Percentiles rank a stretch among this genome's conserved stretches.
Evolutionary conservation across 2,888 invertebrate genomes (phyloP).

Genomic region (Drosophila helvetica): DNA sequence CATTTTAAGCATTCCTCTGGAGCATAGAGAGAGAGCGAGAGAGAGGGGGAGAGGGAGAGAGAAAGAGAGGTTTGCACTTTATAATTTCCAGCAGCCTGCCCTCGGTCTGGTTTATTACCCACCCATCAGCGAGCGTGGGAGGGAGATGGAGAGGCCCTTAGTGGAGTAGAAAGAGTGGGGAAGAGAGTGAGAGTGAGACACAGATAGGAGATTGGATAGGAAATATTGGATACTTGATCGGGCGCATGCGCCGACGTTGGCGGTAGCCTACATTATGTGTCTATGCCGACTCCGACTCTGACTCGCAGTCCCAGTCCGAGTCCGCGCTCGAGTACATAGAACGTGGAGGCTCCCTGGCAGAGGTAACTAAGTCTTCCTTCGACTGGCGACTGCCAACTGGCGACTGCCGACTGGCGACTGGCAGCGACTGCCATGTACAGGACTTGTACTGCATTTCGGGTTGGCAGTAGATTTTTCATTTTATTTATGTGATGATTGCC

Average conservation of each 20-base stretch:
- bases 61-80: conserved; percentile 53
- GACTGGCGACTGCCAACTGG: conserved; percentile 42
- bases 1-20: conserved; percentile 71
- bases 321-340: conserved; percentile 45
- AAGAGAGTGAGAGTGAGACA: conserved; percentile 13
- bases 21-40: conserved; percentile 22
- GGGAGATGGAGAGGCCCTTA: conserved; percentile 11
- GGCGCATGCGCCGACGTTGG: conserved; percentile 61
- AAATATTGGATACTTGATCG: conserved; percentile 44
- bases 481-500: conserved; percentile 74
- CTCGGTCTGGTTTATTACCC: conserved; percentile 66
- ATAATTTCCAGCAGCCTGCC: conserved; percentile 65
- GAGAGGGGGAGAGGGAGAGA: background rate
- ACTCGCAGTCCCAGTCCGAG: background rate
- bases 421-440: conserved; percentile 44
- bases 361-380: conserved; percentile 58
- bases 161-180: background rate
- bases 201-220: conserved; percentile 31
- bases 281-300: conserved; percentile 42
- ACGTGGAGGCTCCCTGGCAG: conserved; percentile 1
- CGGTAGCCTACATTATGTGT: conserved; percentile 76
- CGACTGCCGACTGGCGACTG: conserved; percentile 37
- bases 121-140: conserved; percentile 20
- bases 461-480: conserved; percentile 79
- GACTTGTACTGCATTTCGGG: conserved; percentile 70